Evolutionary conservation across 2,113 vertebrate species (phyloP).

Genomic region (Scortum barcoo): DNA sequence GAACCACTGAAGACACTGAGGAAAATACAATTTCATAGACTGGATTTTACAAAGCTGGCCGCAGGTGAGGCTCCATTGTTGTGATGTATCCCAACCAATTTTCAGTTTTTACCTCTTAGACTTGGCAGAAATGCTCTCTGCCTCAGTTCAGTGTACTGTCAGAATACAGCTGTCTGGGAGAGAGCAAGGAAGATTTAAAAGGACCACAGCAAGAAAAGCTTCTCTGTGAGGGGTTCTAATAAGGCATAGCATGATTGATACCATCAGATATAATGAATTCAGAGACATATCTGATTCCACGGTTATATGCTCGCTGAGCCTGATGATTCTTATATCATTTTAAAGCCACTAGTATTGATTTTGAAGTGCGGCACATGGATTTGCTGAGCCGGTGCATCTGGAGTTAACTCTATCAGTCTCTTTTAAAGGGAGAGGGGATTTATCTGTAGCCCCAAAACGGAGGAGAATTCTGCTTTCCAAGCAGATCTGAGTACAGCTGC

Average conservation of each 20-base stretch:
- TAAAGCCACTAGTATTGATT: constrained; percentile 73
- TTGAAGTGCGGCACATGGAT: constrained; percentile 58
- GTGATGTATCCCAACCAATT: neutral
- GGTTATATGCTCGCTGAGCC: constrained; percentile 34
- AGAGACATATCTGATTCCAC: constrained; percentile 46
- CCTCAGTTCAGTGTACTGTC: neutral
- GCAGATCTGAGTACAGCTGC: constrained; percentile 50
- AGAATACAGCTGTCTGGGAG: neutral
- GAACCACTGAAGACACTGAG: neutral
- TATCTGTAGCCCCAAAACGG: constrained; percentile 54
- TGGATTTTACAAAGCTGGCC: neutral
- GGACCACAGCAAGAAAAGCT: constrained; percentile 1
- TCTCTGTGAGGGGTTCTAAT: constrained; percentile 16
- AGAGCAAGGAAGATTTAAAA: constrained; percentile 33
- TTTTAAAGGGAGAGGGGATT: constrained; percentile 61
- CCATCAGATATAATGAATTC: constrained; percentile 71
- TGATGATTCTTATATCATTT: constrained; percentile 75
- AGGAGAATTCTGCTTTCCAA: constrained; percentile 49
- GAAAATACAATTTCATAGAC: neutral
- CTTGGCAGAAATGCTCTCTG: constrained; percentile 8
- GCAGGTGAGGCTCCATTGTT: neutral
- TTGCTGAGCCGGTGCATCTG: constrained; percentile 74
- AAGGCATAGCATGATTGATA: constrained; percentile 55
- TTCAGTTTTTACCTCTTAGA: constrained; percentile 5
- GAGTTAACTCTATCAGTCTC: constrained; percentile 71